Percentiles rank a stretch among this genome's conserved stretches.
Conservation (phyloP, 1,140 invertebrate species). For the Hormaphis cornu region DNA sequence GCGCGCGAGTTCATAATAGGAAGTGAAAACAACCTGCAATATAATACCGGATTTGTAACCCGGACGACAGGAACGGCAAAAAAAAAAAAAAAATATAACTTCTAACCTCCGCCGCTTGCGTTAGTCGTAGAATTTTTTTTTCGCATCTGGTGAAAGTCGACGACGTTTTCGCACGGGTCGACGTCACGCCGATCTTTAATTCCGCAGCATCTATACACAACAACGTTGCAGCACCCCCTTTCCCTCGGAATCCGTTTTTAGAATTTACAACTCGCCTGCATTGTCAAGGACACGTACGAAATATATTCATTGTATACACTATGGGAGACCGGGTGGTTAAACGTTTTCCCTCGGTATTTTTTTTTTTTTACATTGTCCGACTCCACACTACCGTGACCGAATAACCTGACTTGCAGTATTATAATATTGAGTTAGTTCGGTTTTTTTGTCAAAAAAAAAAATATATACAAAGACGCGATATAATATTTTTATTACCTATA, state of each 20-base stretch:
- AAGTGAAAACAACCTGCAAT: too few relatives aligned
- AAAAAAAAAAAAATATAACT: not conserved
- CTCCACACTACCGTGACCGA: not conserved
- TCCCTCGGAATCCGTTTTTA: not conserved
- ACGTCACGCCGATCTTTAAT: not conserved
- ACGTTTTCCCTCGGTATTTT: not conserved
- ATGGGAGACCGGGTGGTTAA: not conserved
- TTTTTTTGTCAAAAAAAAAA: too few relatives aligned
- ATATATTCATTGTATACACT: too few relatives aligned
- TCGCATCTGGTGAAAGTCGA: slow-evolving; percentile 22
- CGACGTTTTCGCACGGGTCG: not conserved
- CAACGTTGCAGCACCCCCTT: too few relatives aligned
- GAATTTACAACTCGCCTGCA: too few relatives aligned
- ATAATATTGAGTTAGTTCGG: not conserved
- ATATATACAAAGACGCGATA: too few relatives aligned
- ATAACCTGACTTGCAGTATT: not conserved
- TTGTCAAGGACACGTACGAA: not conserved
- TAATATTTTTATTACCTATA: too few relatives aligned
- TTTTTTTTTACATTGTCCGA: not conserved
- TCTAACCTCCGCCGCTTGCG: not conserved
- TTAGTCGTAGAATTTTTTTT: slow-evolving; percentile 21
- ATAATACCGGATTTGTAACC: slow-evolving; percentile 20
- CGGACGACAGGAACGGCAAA: not conserved
- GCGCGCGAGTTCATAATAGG: not conserved
- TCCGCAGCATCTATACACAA: too few relatives aligned